Evolutionary conservation across 2,888 invertebrate genomes (phyloP), one percentile per base, ranked within the genome.

Genomic region (Sarcophaga subvicina): DNA sequence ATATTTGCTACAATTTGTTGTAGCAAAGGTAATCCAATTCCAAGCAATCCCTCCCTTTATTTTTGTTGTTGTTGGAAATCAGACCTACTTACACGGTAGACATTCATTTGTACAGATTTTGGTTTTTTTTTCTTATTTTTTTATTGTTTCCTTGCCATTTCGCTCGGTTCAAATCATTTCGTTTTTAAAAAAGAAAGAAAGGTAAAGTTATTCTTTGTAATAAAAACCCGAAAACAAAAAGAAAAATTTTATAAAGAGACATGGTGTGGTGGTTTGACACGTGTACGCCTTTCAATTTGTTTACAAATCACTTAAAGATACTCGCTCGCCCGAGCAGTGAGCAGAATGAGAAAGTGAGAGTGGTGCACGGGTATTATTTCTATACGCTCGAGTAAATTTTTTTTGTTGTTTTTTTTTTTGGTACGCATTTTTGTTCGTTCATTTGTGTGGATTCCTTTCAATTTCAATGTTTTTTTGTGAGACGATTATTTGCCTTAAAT

Each of bases 231-330:
- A 75, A 76, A 72, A 62, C 70, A 82, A 60, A 59, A 62, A 63
- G 37, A 47, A 54, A 54, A 14, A 17, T 54, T 54, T 54, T 54
- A 12, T 54, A 6, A 37, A 81, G 14, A 47, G n/a, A 71, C 63
- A 12, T 22, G 49, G 73, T 47, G 60, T 79, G 83, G 80, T 91
- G 92, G 91, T 89, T 89, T 90, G 92, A 91, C 93, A 93, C 93
- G 93, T 93, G 92, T 91, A 92, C 91, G 92, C 92, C 91, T 91
- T 92, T 92, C 84, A 92, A 93, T 93, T 93, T 93, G 93, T 93
- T 93, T 93, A 91, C 93, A 93, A 93, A 93, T 93, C 93, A 93
- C 93, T 93, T 93, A 92, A 54, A 93, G 91, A 92, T 92, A 92
- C 90, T 17, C 72, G 71, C 22, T 83, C 2, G 37, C 37, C 37